Evolutionary conservation across 2,888 invertebrate genomes (phyloP).

Genomic region (Mimachlamys varia): DNA sequence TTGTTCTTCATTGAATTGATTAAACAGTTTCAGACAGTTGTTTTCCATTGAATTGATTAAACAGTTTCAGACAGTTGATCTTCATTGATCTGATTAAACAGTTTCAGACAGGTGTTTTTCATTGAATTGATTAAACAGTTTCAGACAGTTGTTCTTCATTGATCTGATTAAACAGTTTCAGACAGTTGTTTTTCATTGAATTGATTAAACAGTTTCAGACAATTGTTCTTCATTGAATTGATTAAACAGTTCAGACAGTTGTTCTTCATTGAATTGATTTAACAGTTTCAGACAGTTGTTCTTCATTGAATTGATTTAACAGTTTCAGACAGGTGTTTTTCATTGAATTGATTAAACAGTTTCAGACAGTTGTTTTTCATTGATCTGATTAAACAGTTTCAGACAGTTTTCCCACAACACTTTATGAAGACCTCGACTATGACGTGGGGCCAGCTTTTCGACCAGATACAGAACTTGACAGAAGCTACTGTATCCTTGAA

Average conservation of each 20-base stretch:
- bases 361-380: background rate
- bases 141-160: background rate
- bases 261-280: too few species aligned
- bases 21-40: background rate
- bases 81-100: background rate
- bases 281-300: background rate
- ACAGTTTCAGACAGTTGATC: background rate
- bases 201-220: background rate
- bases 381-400: background rate
- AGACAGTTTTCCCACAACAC: conserved; percentile 11
- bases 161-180: background rate
- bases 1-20: too few species aligned
- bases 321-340: background rate
- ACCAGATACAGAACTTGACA: background rate
- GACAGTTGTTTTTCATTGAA: too few species aligned
- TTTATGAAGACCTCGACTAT: background rate
- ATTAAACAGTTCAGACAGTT: background rate
- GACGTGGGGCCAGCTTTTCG: background rate
- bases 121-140: background rate
- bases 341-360: background rate
- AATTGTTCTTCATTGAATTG: background rate
- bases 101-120: background rate
- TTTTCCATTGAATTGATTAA: background rate
- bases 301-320: background rate
- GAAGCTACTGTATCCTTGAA: background rate